Conservation (phyloP, 2,797 vertebrate species). For the Tapirus indicus region DNA sequence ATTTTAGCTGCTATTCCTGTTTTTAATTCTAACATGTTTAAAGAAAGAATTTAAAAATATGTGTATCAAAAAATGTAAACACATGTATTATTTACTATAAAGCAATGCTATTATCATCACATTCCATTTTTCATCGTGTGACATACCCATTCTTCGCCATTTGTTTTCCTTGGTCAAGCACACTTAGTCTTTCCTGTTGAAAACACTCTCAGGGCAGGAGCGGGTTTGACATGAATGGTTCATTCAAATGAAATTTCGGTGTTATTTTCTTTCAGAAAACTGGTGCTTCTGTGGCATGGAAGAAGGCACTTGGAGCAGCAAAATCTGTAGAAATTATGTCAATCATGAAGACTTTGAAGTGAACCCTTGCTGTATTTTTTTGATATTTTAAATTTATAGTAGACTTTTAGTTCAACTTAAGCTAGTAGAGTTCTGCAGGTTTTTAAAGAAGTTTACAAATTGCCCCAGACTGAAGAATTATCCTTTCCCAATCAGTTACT, state of each 20-base stretch:
- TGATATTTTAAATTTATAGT: conserved; percentile 64
- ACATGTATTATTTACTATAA: not conserved
- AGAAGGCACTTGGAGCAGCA: not conserved
- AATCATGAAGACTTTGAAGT: conserved; percentile 64
- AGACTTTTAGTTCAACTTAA: conserved; percentile 65
- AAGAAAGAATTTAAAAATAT: not conserved
- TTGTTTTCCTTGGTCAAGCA: not conserved
- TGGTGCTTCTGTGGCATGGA: not conserved
- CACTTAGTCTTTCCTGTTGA: not conserved
- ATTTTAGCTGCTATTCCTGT: conserved; percentile 8
- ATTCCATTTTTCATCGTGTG: not conserved
- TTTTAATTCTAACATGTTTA: conserved; percentile 47
- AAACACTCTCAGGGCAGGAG: not conserved
- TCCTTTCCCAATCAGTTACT: conserved; percentile 25
- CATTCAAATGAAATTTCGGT: conserved; percentile 25
- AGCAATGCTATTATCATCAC: not conserved
- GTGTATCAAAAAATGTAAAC: conserved; percentile 7
- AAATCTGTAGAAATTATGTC: not conserved
- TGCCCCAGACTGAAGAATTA: conserved; percentile 30
- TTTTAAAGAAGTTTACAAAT: conserved; percentile 38
- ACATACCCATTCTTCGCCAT: not conserved
- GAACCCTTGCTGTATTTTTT: conserved; percentile 60
- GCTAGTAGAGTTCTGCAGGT: conserved; percentile 41
- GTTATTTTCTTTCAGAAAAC: conserved; percentile 74
- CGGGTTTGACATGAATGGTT: not conserved